Evolutionary conservation across 1,140 invertebrate species (phyloP).

Genomic region (Rhagoletis zephyria): DNA sequence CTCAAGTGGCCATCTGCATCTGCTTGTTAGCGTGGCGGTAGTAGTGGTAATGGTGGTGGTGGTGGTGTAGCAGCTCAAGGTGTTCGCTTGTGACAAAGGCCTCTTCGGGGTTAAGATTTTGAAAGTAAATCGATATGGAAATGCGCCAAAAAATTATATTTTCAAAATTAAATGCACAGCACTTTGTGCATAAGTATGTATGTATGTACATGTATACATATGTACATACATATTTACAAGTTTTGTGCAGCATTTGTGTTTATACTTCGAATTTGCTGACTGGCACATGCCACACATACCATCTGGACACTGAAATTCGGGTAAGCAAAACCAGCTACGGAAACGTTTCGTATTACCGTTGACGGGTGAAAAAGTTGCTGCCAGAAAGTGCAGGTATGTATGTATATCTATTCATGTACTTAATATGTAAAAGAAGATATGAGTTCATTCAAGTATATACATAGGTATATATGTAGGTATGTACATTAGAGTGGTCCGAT

Average conservation of each 20-base stretch:
- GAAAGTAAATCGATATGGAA: conserved; percentile 34
- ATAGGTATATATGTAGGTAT: no score
- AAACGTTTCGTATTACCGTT: conserved; percentile 38
- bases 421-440: no score
- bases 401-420: no score
- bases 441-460: no score
- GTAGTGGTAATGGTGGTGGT: background rate
- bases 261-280: background rate
- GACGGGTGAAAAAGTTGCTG: conserved; percentile 25
- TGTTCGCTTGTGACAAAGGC: conserved; percentile 52
- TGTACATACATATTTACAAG: background rate
- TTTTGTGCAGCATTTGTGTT: conserved; percentile 3
- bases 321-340: background rate
- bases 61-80: conserved; percentile 38
- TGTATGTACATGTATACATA: conserved; percentile 1
- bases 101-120: conserved; percentile 6
- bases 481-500: no score
- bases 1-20: conserved; percentile 49
- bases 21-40: background rate
- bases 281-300: background rate
- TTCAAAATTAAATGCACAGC: conserved; percentile 37
- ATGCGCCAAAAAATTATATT: conserved; percentile 21
- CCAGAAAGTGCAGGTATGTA: background rate
- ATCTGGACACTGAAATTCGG: background rate
- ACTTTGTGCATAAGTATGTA: background rate